Base-by-base conservation (phyloP, 2,797 vertebrate genomes). In the Lophura swinhoii region DNA sequence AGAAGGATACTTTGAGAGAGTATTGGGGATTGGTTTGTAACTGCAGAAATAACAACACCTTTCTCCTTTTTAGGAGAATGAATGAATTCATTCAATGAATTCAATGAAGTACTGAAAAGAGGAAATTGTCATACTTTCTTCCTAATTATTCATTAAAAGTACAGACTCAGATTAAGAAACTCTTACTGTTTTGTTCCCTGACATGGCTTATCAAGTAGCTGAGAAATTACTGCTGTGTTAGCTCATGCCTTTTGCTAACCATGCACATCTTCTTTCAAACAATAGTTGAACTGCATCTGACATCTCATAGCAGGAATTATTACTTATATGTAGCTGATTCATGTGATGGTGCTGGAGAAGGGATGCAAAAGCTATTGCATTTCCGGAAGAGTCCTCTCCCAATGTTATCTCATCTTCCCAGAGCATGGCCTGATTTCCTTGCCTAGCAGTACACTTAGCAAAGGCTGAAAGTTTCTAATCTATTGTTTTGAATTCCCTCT, bases 401-500 rank as follows among this genome's bases (percentile, higher is more conserved):
- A 82, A 23, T 60, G 88, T 97, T 97, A 97, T 97, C 97, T 96
- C 90, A 67, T 90, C 84, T 94, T 94, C 53, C 58, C 95, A 97
- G 96, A 92, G 73, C 56, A 53, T 0, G 5, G 75, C 72, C 66
- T 13, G 29, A 75, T 91, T 97, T 97, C 96, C 96, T 96, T 91
- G 68, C 21, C n/a, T 49, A 90, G 68, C 93, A 66, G 75, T 87
- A 90, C 55, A 20, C 75, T 93, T 89, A 87, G 72, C 70, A 94
- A 88, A 79, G 82, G 85, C 91, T 77, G 71, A 91, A 87, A 95
- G 73, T 84, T 69, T 93, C 76, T 93, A 66, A 82, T n/a, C 84
- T 85, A 82, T 96, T 90, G 76, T 94, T 96, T 76, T 87, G 69
- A 94, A 94, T 95, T 94, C 96, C 91, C 90, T 93, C 81, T 73